phyloP scores from a whole-genome alignment of 2,113 vertebrate species.

The Petrocephalus zakoni region DNA sequence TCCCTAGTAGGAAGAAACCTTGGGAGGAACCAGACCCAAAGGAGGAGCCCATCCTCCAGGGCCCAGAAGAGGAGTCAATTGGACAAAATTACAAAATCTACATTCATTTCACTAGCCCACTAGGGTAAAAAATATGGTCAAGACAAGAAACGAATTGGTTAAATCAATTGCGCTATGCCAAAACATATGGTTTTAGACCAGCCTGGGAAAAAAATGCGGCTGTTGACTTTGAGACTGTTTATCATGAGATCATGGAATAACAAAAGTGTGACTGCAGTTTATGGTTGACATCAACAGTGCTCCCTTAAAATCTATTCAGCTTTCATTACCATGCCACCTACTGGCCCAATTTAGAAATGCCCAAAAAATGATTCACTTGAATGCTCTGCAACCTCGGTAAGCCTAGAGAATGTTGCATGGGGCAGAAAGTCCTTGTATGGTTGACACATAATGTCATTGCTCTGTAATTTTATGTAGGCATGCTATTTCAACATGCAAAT shows the following conservation, averaged over 20 bases:
- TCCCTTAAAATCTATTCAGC: background rate
- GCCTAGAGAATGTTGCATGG: background rate
- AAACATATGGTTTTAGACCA: background rate
- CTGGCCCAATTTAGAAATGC: background rate
- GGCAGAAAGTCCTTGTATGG: conserved; percentile 15
- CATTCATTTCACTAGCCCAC: background rate
- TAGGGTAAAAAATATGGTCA: background rate
- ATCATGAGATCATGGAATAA: background rate
- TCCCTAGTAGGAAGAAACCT: too few species aligned
- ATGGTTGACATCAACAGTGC: background rate
- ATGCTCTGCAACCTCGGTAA: background rate
- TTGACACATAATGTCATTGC: conserved; percentile 34
- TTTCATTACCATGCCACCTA: background rate
- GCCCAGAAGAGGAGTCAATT: too few species aligned
- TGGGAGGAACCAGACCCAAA: too few species aligned
- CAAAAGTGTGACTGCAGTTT: background rate
- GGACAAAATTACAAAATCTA: too few species aligned
- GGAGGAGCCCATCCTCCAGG: too few species aligned
- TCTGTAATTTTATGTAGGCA: conserved; percentile 39
- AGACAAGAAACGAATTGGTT: background rate
- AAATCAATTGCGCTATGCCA: background rate
- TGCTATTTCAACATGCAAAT: conserved; percentile 45
- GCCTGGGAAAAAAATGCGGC: background rate
- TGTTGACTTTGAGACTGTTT: background rate
- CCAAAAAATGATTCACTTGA: background rate